Evolutionary conservation across 1,140 invertebrate genomes (phyloP).

Genomic region (Lepidurus couesii): DNA sequence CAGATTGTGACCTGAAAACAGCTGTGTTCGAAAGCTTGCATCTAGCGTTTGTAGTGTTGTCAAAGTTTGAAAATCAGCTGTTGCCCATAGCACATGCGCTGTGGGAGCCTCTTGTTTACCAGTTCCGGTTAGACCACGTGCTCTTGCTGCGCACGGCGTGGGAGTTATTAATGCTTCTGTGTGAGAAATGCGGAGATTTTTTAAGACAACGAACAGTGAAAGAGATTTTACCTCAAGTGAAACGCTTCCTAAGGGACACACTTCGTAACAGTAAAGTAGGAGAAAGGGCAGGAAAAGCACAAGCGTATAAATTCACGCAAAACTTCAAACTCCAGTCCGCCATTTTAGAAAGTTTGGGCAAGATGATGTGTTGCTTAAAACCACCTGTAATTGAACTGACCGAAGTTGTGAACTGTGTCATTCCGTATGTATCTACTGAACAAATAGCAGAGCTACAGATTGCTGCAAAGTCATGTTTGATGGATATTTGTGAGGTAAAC

Average conservation of each 20-base stretch:
- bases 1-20: neutral
- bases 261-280: neutral
- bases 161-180: neutral
- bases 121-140: slow-evolving; percentile 1
- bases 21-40: neutral
- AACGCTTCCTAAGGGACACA: neutral
- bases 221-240: neutral
- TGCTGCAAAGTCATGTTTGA: neutral
- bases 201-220: neutral
- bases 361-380: neutral
- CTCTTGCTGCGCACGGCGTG: neutral
- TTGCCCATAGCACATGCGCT: slow-evolving; percentile 7
- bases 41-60: neutral
- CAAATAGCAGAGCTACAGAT: neutral
- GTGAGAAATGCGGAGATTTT: slow-evolving; percentile 4
- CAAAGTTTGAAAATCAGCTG: neutral
- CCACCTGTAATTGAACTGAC: neutral
- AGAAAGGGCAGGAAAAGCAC: neutral
- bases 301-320: neutral
- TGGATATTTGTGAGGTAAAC: neutral
- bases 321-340: neutral
- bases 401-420: slow-evolving; percentile 1
- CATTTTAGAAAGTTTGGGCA: neutral
- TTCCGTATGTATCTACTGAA: neutral
- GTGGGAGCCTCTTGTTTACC: neutral